A percentile compares a stretch with the other conserved stretches of the same genome.
Conservation (phyloP, 2,113 vertebrate species). For the Gnathonemus echidnorhynchus region DNA sequence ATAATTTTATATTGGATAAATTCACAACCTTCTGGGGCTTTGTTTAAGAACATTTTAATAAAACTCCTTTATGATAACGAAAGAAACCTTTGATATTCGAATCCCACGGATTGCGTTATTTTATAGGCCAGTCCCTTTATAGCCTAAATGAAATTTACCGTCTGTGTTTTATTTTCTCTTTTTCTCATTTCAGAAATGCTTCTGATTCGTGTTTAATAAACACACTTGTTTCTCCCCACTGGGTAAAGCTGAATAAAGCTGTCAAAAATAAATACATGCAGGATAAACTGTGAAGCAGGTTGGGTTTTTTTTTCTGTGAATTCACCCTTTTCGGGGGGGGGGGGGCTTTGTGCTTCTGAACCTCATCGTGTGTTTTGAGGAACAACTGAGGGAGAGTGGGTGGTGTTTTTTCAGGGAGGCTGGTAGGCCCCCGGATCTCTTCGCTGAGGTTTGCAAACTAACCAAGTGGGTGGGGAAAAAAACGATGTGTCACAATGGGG, state of each 20-base stretch:
- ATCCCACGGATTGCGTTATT: not conserved
- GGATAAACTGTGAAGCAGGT: not conserved
- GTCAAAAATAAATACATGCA: not conserved
- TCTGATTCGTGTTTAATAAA: not conserved
- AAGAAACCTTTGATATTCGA: not conserved
- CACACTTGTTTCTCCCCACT: not conserved
- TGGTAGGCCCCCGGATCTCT: not conserved
- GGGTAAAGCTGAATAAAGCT: not conserved
- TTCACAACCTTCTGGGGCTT: not conserved
- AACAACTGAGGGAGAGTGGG: not conserved
- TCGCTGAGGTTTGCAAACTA: not conserved
- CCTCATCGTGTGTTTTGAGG: conserved; percentile 13
- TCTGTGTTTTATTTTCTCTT: not conserved
- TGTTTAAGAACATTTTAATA: not conserved
- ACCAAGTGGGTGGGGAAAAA: not conserved
- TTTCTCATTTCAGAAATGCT: not conserved
- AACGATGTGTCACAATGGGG: not conserved
- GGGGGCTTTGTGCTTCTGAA: not conserved
- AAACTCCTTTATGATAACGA: not conserved
- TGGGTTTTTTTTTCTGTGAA: not conserved
- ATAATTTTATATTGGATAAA: not conserved
- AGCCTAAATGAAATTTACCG: not conserved
- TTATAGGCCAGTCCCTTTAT: not conserved
- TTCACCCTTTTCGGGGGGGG: not conserved
- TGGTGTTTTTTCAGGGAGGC: not conserved